Evolutionary conservation across 2,888 invertebrate genomes (phyloP).

Genomic region (Syrphus vitripennis): DNA sequence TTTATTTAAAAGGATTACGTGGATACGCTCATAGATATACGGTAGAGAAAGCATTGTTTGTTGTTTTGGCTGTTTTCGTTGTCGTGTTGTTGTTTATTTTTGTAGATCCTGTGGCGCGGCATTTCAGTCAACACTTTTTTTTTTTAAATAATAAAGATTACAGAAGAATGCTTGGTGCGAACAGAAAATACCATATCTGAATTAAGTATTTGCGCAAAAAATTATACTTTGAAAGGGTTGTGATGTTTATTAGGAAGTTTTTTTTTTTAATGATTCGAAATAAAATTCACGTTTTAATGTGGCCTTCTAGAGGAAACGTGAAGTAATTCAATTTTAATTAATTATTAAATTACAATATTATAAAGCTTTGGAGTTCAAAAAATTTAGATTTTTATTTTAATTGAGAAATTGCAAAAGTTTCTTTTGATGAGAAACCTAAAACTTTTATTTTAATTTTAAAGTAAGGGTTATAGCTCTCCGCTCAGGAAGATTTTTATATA

Average conservation of each 20-base stretch:
- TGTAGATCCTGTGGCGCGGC: slow-evolving; percentile 16
- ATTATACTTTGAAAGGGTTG: slow-evolving; percentile 41
- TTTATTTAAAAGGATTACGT: slow-evolving; percentile 36
- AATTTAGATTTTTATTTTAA: not conserved
- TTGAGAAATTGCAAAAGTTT: too few relatives aligned
- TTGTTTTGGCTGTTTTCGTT: not conserved
- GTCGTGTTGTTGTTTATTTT: not conserved
- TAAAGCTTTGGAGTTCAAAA: not conserved
- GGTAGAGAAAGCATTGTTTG: slow-evolving; percentile 28
- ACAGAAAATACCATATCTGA: slow-evolving; percentile 21
- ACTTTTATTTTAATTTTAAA: too few relatives aligned
- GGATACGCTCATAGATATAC: not conserved
- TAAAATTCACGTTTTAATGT: not conserved
- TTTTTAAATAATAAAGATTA: slow-evolving; percentile 17
- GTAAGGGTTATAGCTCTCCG: too few relatives aligned
- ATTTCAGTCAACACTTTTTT: slow-evolving; percentile 37
- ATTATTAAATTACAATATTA: not conserved
- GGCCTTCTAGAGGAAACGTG: not conserved
- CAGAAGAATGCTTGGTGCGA: slow-evolving; percentile 24
- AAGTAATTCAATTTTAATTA: not conserved
- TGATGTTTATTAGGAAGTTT: slow-evolving; percentile 27
- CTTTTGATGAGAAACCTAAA: too few relatives aligned
- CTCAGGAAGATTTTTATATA: too few relatives aligned
- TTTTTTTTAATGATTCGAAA: not conserved
- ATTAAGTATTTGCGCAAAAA: slow-evolving; percentile 28